These are phyloP conservation scores for Coturnix japonica DNA, from an alignment of 2,113 vertebrate species.

Conservation along the genomic window DNA sequence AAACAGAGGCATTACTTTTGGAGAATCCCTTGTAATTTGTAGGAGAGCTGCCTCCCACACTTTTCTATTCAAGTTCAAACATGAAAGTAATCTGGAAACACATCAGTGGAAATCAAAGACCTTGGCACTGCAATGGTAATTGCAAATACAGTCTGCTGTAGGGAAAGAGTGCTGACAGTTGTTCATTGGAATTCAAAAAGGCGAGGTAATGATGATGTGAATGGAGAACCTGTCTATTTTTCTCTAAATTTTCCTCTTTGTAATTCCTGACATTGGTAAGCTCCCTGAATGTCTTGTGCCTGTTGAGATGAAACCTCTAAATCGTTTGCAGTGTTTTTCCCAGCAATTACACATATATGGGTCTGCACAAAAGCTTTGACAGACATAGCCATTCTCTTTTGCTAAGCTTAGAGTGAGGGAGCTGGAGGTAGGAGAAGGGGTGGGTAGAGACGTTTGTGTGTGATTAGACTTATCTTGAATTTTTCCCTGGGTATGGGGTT, in stretches of 20 bases:
- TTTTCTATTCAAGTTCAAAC: neutral
- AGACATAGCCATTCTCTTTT: neutral
- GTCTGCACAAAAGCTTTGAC: neutral
- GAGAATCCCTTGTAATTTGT: neutral
- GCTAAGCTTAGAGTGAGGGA: neutral
- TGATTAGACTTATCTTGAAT: neutral
- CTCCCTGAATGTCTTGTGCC: rapidly evolving
- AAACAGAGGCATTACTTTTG: neutral
- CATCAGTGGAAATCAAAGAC: neutral
- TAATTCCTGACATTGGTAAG: neutral
- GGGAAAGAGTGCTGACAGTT: neutral
- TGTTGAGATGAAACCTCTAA: neutral
- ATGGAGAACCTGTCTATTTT: neutral
- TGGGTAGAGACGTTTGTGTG: neutral
- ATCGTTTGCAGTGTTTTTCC: neutral
- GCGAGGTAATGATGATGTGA: neutral
- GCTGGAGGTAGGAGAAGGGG: too few species aligned
- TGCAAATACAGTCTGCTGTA: neutral
- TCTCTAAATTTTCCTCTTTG: neutral
- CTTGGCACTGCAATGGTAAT: neutral
- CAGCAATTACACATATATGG: neutral
- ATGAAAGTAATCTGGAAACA: neutral
- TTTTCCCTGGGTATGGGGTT: neutral
- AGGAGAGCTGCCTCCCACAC: neutral
- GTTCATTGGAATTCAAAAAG: neutral